Evolutionary conservation across 2,888 invertebrate species (phyloP), one percentile per base, ranked within the genome.

Genomic region (Thalpophila matura): DNA sequence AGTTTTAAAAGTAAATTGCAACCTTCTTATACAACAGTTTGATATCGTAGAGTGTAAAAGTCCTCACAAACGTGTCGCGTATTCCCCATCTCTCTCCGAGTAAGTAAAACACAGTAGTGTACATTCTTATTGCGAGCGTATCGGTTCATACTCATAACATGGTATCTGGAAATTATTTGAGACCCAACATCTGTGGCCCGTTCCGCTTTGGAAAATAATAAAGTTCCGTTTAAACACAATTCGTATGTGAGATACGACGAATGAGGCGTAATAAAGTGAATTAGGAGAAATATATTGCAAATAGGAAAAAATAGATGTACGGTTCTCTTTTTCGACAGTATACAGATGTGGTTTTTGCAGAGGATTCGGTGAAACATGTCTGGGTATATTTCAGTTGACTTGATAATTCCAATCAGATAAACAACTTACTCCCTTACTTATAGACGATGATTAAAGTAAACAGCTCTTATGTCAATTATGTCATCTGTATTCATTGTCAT

Each of bases 241-340:
- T 94, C 92, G 93, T 94, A 94, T 94, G 94, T 90, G 89, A 90
- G 91, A 91, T 90, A 92, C 92, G 88, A 88, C 90, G 91, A 92
- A 89, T 91, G 92, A 89, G 85, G 82, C 89, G 89, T 86, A 91
- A 92, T 93, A 93, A 93, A 92, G 83, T 90, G 92, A 92, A 92
- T 92, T 91, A 92, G 86, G 84, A 83, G 79, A 86, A 92, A 91
- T 86, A 87, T 91, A 92, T 92, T 89, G 91, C 91, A 89, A 91
- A 92, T 92, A 89, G 91, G 54, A 88, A 92, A 89, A 87, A 81
- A 81, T 70, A 81, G 77, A 80, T 74, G 79, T 74, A 76, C 64
- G 51, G 35, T 59, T 45, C 33, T 51, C 47, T 54, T 63, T 59
- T 20, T n/a, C 4, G 37, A 54, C 43, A 29, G 42, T 63, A 35